A percentile compares a stretch with the other conserved stretches of the same genome.
These are phyloP conservation scores for Menidia menidia DNA, from an alignment of 2,797 vertebrate genomes.

Conservation along the genomic window DNA sequence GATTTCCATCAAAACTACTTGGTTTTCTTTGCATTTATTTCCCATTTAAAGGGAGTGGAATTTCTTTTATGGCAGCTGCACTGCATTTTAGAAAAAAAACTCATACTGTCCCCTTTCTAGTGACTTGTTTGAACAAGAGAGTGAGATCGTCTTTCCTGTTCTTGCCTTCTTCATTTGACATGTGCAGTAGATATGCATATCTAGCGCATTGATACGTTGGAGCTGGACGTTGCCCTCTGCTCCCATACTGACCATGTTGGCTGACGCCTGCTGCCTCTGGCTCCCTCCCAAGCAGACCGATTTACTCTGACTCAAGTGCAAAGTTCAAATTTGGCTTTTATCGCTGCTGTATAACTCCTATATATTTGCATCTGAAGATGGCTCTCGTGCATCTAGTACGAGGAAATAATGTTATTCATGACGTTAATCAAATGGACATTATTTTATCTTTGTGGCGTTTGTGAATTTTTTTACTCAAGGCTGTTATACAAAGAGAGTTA, in stretches of 20 bases:
- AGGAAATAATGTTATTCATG: too few species aligned
- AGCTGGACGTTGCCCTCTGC: conserved; percentile 80
- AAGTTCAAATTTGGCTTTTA: conserved; percentile 53
- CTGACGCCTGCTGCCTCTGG: conserved; percentile 28
- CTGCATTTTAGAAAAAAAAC: background rate
- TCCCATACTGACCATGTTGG: conserved; percentile 46
- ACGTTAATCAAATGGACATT: too few species aligned
- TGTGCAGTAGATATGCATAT: conserved; percentile 54
- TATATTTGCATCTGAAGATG: too few species aligned
- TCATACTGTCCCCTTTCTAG: background rate
- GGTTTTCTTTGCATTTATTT: background rate
- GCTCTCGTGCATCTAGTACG: too few species aligned
- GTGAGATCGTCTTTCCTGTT: background rate
- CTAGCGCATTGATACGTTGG: conserved; percentile 74
- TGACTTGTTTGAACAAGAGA: background rate
- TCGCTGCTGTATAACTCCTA: background rate
- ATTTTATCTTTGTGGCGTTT: too few species aligned
- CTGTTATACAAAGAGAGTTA: background rate
- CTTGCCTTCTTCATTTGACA: conserved; percentile 24
- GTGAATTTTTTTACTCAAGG: too few species aligned
- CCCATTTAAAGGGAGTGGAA: background rate
- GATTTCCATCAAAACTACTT: background rate
- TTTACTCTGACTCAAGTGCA: conserved; percentile 46
- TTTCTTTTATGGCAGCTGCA: background rate
- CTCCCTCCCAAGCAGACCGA: conserved; percentile 30